Evolutionary conservation across 2,113 vertebrate species (phyloP).

Genomic region (Pedionomus torquatus): DNA sequence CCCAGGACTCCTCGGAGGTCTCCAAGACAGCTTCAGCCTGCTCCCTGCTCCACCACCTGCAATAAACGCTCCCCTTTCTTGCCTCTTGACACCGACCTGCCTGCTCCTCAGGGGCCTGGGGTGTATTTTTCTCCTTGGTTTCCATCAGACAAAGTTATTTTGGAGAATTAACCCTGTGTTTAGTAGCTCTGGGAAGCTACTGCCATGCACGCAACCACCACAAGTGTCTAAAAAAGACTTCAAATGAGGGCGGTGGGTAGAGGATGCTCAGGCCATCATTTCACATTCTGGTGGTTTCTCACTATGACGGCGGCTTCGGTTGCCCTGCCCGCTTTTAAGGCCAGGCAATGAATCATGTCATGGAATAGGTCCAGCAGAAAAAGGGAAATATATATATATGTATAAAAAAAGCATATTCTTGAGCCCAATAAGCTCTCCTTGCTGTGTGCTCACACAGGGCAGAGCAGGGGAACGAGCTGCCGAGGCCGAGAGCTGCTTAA

Average conservation of each 20-base stretch:
- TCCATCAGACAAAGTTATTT: background rate
- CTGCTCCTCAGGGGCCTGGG: background rate
- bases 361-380: background rate
- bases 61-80: background rate
- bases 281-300: conserved; percentile 45
- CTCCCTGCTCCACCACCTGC: accelerated
- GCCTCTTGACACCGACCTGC: background rate
- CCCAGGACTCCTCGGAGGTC: background rate
- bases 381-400: too few relatives aligned
- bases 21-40: background rate
- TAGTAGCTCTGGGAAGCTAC: background rate
- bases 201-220: background rate
- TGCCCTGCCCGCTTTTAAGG: background rate
- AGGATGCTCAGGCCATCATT: background rate
- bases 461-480: accelerated
- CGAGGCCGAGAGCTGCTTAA: background rate
- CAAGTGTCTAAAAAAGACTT: background rate
- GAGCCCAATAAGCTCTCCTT: background rate
- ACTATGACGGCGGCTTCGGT: background rate
- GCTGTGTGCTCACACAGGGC: background rate
- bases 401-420: background rate
- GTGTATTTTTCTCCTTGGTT: background rate
- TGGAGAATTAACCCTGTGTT: background rate
- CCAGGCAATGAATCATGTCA: background rate
- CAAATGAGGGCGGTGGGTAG: background rate